Percentiles rank a stretch among this genome's conserved stretches.
Evolutionary conservation across 2,113 vertebrate species (phyloP).

Genomic region (Nycticorax nycticorax): DNA sequence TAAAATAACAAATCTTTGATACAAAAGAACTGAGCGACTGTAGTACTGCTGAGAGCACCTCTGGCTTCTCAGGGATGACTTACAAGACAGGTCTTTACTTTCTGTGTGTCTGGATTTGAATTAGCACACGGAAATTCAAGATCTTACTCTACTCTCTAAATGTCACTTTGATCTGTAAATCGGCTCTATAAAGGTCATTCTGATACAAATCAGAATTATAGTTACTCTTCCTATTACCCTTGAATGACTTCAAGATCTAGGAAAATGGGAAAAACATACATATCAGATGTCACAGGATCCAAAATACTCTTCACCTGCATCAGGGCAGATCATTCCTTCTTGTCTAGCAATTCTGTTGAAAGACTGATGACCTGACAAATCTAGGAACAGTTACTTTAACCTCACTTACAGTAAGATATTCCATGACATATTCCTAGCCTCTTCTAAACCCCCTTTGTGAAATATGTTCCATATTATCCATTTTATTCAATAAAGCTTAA

Average conservation of each 20-base stretch:
- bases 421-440: not conserved
- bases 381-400: not conserved
- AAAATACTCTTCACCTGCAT: not conserved
- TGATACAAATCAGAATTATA: slow-evolving; percentile 66
- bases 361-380: slow-evolving; percentile 1
- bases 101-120: slow-evolving; percentile 60
- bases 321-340: not conserved
- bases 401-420: not conserved
- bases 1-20: not conserved
- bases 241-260: slow-evolving; percentile 40
- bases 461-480: not conserved
- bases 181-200: slow-evolving; percentile 65
- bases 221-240: slow-evolving; percentile 59
- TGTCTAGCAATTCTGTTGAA: not conserved
- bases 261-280: slow-evolving; percentile 36
- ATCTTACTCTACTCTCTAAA: slow-evolving; percentile 66
- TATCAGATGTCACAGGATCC: slow-evolving; percentile 31
- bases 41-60: slow-evolving; percentile 22
- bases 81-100: slow-evolving; percentile 68
- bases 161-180: slow-evolving; percentile 67
- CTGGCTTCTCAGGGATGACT: slow-evolving; percentile 51
- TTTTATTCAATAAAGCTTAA: not conserved
- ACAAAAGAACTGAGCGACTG: not conserved
- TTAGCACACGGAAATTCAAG: slow-evolving; percentile 64
- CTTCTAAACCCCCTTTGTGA: not conserved